Percentiles rank a stretch among this genome's conserved stretches.
phyloP scores from a whole-genome alignment of 1,140 invertebrate species.

The Cydia splendana region DNA sequence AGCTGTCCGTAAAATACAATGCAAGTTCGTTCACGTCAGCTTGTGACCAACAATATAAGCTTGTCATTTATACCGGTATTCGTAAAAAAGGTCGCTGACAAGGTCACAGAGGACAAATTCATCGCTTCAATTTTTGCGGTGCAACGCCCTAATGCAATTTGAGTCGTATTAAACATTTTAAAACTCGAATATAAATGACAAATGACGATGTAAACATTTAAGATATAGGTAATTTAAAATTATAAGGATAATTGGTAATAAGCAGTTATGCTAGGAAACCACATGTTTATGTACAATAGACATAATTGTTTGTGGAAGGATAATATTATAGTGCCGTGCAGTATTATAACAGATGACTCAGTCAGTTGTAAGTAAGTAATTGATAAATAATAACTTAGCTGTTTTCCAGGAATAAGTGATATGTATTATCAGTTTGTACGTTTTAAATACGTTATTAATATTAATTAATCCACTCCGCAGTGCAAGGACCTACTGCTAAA shows the following conservation, averaged over 20 bases:
- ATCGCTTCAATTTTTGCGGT: constrained; percentile 20
- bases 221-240: constrained; percentile 3
- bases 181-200: background rate
- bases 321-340: constrained; percentile 3
- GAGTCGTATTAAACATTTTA: background rate
- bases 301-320: background rate
- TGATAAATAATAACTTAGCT: background rate
- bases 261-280: background rate
- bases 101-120: constrained; percentile 15
- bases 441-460: too few species aligned
- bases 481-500: too few species aligned
- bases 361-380: background rate
- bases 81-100: constrained; percentile 24
- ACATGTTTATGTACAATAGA: background rate
- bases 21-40: constrained; percentile 2
- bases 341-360: constrained; percentile 2
- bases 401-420: background rate
- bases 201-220: background rate
- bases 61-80: constrained; percentile 13
- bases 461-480: too few species aligned
- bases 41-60: background rate
- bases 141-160: constrained; percentile 28
- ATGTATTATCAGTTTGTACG: too few species aligned
- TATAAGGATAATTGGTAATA: constrained; percentile 7
- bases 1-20: background rate